Evolutionary conservation across 1,140 invertebrate genomes (phyloP), one percentile per base, ranked within the genome.

Genomic region (Xylocopa sonorina): DNA sequence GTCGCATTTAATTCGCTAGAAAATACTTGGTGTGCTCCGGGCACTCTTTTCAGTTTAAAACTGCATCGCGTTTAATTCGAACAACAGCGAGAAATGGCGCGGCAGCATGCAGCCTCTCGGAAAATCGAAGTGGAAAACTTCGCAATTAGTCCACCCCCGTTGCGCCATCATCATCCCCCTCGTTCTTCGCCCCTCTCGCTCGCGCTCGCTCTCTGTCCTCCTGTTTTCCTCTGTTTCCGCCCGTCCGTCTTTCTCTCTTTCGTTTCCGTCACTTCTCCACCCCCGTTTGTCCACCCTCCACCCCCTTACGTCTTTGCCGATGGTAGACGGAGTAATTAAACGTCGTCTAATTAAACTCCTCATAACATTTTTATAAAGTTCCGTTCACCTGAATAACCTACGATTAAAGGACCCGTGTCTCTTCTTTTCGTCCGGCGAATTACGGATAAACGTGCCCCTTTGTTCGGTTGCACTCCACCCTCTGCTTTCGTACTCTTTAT

Each of bases 311-410:
- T 72, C 66, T 73, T 66, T 75, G 55, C 69, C 77, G 69, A 51
- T 27, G 74, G 27, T 76, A 79, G 85, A 71, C 73, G 79, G 66
- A 85, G 89, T 89, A 91, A 90, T 91, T 91, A 91, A 91, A 88
- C 87, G 85, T 81, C 53, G 66, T 78, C 78, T 76, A 90, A 89
- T 92, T 90, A 87, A 91, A 90, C 86, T 90, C 88, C 75, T 89
- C 89, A 91, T 91, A 92, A 91, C 90, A 92, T 91, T 91, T 92
- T 92, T 91, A 86, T 86, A 89, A 91, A 91, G 82, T 91, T 90
- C 74, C 68, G 68, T 83, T 85, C 84, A 53, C 34, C 71, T 67
- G 46, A 79, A 68, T 50, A 53, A 58, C 53, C 69, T 38, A 50
- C 72, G 62, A 73, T 67, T 58, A 62, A 71, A 55, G 57, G 29